Conservation (phyloP, 2,888 invertebrate species). For the Pegoplata infirma region DNA sequence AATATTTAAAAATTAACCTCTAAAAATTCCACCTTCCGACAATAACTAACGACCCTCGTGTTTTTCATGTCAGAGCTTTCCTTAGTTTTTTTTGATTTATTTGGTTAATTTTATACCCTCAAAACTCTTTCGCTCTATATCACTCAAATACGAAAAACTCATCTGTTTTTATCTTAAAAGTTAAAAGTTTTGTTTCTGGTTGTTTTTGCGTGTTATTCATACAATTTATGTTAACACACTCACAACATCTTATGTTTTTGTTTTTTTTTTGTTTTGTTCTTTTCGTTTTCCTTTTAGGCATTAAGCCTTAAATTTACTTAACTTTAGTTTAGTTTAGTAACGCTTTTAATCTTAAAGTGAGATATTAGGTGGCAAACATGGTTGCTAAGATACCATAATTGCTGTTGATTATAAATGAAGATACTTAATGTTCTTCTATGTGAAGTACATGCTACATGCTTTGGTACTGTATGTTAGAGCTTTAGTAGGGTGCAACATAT, state of each 20-base stretch:
- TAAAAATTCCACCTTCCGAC: too few relatives aligned
- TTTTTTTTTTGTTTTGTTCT: too few relatives aligned
- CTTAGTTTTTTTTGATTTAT: too few relatives aligned
- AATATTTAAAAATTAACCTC: too few relatives aligned
- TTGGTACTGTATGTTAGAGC: too few relatives aligned
- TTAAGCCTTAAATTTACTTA: constrained; percentile 49
- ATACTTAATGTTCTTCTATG: constrained; percentile 47
- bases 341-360: constrained; percentile 62
- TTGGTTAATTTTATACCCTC: too few relatives aligned
- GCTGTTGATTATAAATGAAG: constrained; percentile 64
- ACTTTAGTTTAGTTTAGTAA: constrained; percentile 40
- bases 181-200: constrained; percentile 17
- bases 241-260: neutral
- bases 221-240: constrained; percentile 13
- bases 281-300: constrained; percentile 44
- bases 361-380: constrained; percentile 66
- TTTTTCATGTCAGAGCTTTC: too few relatives aligned
- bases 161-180: too few relatives aligned
- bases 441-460: neutral
- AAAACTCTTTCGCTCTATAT: too few relatives aligned
- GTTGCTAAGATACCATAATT: constrained; percentile 65
- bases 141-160: too few relatives aligned
- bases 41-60: too few relatives aligned
- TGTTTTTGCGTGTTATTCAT: constrained; percentile 18
- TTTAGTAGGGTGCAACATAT: too few relatives aligned